phyloP scores from a whole-genome alignment of 2,888 invertebrate genomes.

The Colostygia pectinataria region DNA sequence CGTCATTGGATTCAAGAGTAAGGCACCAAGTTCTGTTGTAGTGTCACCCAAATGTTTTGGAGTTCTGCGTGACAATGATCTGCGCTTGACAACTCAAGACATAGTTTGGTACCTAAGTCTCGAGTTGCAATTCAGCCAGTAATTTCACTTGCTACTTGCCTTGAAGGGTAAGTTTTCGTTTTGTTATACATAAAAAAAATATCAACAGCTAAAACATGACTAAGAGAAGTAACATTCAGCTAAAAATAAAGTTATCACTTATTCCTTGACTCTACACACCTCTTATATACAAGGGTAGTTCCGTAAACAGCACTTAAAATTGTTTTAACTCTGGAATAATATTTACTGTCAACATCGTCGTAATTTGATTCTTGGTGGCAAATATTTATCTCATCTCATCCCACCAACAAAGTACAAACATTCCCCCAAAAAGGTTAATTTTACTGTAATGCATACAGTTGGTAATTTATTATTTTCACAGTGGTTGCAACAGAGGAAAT shows the following conservation, averaged over 20 bases:
- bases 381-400: constrained; percentile 35
- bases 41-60: no score
- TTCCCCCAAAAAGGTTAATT: constrained; percentile 23
- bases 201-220: no score
- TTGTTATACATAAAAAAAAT: not conserved
- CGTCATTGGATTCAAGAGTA: no score
- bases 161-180: no score
- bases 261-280: not conserved
- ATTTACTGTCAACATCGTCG: constrained; percentile 20
- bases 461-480: constrained; percentile 2
- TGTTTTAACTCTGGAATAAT: constrained; percentile 23
- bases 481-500: not conserved
- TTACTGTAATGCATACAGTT: constrained; percentile 4
- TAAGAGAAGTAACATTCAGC: no score
- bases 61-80: no score
- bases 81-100: no score
- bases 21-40: no score
- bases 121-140: no score
- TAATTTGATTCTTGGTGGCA: constrained; percentile 30
- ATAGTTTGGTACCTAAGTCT: no score
- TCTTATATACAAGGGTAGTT: constrained; percentile 5
- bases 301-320: constrained; percentile 22
- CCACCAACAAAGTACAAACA: constrained; percentile 20
- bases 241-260: not conserved
- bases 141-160: no score